phyloP scores from a whole-genome alignment of 2,113 vertebrate species.

The Sciurus niger region DNA sequence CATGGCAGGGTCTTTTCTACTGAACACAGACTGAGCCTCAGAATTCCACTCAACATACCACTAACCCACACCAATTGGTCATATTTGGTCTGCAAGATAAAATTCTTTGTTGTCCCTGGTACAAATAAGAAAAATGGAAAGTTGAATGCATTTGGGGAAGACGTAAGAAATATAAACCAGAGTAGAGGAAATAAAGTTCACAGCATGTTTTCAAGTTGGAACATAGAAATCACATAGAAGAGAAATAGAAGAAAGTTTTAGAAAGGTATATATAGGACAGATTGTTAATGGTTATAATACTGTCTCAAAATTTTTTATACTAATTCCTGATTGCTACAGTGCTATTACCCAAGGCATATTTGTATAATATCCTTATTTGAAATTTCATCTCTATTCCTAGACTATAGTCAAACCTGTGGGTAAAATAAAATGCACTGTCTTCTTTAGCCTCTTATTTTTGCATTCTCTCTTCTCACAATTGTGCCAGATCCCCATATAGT shows the following conservation, averaged over 20 bases:
- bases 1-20: not conserved
- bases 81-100: not conserved
- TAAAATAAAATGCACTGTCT: not conserved
- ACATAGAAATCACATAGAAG: not conserved
- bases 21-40: not conserved
- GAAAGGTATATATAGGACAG: not conserved
- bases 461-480: not conserved
- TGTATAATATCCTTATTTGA: not conserved
- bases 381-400: not conserved
- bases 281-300: not conserved
- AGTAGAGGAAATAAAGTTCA: not conserved
- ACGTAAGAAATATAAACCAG: not conserved
- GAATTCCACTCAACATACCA: not conserved
- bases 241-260: not conserved
- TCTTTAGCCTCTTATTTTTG: conserved; percentile 6
- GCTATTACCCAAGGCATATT: not conserved
- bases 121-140: not conserved
- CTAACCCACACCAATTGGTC: not conserved
- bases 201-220: conserved; percentile 26
- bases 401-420: not conserved
- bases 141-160: not conserved
- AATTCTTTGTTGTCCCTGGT: not conserved
- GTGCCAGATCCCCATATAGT: not conserved
- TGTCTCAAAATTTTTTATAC: not conserved
- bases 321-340: not conserved